These are phyloP conservation scores for Drosophila chauvacae DNA, from an alignment of 1,140 invertebrate species.

Conservation along the genomic window DNA sequence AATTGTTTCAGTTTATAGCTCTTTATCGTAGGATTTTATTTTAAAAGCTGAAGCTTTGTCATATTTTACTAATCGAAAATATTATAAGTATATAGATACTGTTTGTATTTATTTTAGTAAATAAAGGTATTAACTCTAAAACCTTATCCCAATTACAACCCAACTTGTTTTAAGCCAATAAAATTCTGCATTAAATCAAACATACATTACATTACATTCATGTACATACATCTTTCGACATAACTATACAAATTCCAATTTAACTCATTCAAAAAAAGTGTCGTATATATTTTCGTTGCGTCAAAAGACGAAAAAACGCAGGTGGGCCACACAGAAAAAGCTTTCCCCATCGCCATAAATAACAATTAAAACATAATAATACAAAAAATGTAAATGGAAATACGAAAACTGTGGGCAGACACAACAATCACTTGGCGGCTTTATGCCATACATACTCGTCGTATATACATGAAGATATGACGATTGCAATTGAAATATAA, in stretches of 20 bases:
- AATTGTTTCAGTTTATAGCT: no score
- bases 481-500: constrained; percentile 33
- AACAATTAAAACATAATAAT: constrained; percentile 53
- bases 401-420: constrained; percentile 38
- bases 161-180: neutral
- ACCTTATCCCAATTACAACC: neutral
- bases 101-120: no score
- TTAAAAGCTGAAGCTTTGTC: no score
- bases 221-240: constrained; percentile 11
- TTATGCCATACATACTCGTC: constrained; percentile 21
- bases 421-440: constrained; percentile 34
- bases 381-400: constrained; percentile 44
- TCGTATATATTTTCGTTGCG: constrained; percentile 28
- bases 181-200: neutral
- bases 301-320: constrained; percentile 22
- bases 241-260: constrained; percentile 25
- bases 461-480: constrained; percentile 8
- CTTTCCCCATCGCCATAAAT: constrained; percentile 53
- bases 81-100: no score
- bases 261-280: constrained; percentile 28
- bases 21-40: no score
- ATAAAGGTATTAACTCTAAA: neutral
- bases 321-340: constrained; percentile 33
- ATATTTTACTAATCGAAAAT: no score
- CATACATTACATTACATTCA: neutral